These are phyloP conservation scores for Euura lappo DNA, from an alignment of 1,140 invertebrate species.

Conservation along the genomic window DNA sequence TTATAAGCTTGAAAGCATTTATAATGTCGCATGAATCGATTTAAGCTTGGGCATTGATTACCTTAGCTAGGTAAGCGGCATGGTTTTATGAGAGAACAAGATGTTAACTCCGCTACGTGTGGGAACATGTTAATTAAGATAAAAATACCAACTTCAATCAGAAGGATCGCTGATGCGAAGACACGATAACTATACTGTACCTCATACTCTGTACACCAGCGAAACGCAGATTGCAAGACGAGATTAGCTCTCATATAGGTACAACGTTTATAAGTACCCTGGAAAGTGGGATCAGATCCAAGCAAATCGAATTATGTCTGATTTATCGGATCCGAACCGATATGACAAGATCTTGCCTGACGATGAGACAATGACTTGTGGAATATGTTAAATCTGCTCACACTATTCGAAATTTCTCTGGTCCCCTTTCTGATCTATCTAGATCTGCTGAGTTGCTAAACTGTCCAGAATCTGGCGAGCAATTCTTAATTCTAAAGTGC, in stretches of 20 bases:
- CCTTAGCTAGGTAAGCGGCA: background rate
- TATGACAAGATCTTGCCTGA: too few relatives aligned
- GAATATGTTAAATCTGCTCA: too few relatives aligned
- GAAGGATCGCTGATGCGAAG: background rate
- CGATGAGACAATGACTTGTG: too few relatives aligned
- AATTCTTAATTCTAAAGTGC: too few relatives aligned
- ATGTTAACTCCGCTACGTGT: background rate
- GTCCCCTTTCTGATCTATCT: too few relatives aligned
- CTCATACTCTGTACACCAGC: background rate
- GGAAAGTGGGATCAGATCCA: too few relatives aligned
- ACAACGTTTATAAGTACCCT: too few relatives aligned
- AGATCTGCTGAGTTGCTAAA: too few relatives aligned
- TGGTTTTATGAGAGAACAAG: constrained; percentile 3
- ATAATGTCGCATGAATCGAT: background rate
- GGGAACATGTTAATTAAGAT: constrained; percentile 5
- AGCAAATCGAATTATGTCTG: too few relatives aligned
- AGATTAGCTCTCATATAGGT: background rate
- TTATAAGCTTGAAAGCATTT: background rate
- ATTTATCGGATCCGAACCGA: too few relatives aligned
- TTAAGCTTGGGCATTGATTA: constrained; percentile 2
- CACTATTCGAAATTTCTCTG: too few relatives aligned
- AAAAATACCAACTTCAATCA: background rate
- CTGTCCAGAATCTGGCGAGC: too few relatives aligned
- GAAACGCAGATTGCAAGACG: background rate
- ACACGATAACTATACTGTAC: background rate